Percentiles rank a stretch among this genome's conserved stretches.
Conservation (phyloP, 2,797 vertebrate species). For the Clarias fuscus region DNA sequence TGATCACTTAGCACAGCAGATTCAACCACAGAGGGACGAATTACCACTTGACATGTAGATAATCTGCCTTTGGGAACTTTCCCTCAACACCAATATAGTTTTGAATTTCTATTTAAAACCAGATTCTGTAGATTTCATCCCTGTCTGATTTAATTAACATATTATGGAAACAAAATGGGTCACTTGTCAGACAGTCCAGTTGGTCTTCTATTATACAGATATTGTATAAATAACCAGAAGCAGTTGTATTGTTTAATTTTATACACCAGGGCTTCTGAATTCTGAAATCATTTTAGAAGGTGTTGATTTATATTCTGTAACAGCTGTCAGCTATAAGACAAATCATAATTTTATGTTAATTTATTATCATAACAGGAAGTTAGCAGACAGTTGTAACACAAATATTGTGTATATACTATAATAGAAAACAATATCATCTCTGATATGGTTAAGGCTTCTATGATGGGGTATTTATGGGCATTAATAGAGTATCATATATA, state of each 20-base stretch:
- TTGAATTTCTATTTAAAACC: neutral
- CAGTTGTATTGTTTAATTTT: too few relatives aligned
- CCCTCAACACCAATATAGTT: neutral
- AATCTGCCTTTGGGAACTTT: conserved; percentile 2
- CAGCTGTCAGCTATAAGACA: neutral
- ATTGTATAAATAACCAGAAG: neutral
- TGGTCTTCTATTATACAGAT: neutral
- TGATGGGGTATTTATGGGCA: neutral
- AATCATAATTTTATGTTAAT: neutral
- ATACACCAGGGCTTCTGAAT: neutral
- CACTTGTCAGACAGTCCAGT: neutral
- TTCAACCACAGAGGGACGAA: conserved; percentile 5
- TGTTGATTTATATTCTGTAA: neutral
- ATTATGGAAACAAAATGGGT: neutral
- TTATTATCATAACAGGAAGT: neutral
- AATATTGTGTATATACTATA: neutral
- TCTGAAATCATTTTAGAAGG: neutral
- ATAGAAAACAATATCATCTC: neutral
- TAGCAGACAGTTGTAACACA: neutral
- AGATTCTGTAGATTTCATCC: neutral
- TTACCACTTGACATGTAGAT: neutral
- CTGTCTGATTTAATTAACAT: neutral
- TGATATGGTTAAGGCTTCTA: neutral
- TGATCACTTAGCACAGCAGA: conserved; percentile 11
- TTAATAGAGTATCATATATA: neutral